A percentile compares a stretch with the other conserved stretches of the same genome.
These are phyloP conservation scores for Coilia nasus DNA, from an alignment of 2,797 vertebrate species.

Conservation along the genomic window DNA sequence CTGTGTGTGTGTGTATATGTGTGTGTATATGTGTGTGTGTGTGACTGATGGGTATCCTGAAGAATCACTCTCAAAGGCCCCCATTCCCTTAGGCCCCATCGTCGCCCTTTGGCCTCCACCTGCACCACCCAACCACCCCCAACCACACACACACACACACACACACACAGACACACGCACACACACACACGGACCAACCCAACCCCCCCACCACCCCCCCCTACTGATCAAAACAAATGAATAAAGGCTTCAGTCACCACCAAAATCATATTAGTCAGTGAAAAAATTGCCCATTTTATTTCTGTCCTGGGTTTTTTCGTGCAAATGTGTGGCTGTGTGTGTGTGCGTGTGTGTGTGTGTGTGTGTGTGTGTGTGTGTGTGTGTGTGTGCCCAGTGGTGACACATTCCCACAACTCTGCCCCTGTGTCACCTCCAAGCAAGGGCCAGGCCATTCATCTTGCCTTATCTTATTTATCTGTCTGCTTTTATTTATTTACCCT, in stretches of 20 bases:
- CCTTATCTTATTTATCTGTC: constrained; percentile 44
- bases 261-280: neutral
- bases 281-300: neutral
- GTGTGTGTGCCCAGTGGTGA: neutral
- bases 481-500: constrained; percentile 29
- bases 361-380: neutral
- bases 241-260: neutral
- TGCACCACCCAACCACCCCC: neutral
- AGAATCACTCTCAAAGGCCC: no score
- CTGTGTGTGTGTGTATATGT: neutral
- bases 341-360: neutral
- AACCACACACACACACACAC: neutral
- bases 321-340: neutral
- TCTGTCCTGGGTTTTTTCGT: neutral
- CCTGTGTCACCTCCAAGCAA: neutral
- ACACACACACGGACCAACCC: neutral
- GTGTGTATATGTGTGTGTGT: no score
- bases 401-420: neutral
- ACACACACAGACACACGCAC: no score
- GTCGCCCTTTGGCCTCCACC: neutral
- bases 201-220: neutral
- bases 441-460: constrained; percentile 41
- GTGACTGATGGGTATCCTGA: no score
- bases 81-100: neutral
- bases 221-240: neutral